Evolutionary conservation across 2,113 vertebrate species (phyloP), one percentile per base, ranked within the genome.

Genomic region (Steatornis caripensis): DNA sequence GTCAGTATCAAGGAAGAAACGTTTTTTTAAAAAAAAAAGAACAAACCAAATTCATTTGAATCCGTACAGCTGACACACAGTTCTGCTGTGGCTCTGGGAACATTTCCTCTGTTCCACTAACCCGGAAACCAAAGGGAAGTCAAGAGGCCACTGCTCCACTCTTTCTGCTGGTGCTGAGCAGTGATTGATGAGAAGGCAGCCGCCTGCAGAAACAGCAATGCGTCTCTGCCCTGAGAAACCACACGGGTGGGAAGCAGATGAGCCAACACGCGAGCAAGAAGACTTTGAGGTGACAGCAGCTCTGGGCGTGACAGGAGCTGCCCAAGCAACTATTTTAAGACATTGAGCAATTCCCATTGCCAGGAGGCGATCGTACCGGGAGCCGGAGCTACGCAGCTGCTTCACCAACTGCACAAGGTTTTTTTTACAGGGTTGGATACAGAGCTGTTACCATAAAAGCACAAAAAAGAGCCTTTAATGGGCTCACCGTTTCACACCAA

Each of bases 201-300:
- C 71, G 80, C 69, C 84, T 69, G 39, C 39, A 70, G 61, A 30
- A 81, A 18, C 34, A 54, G 62, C 70, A 20, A 5, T 7, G 46
- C 15, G 3, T 55, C 53, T 39, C 81, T 65, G 51, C 32, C 4
- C 51, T 39, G 62, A 55, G 22, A 48, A 79, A 55, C 51, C 4
- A 0, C 57, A 16, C 0, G 0, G 34, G 30, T 71, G n/a, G 36
- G 32, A 41, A 71, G 61, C 27, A 41, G 82, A 24, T 11, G 4
- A 77, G 49, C 32, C 58, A 45, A 46, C 18, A 18, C 3, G 11
- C 22, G 23, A 36, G 54, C 37, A 32, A 48, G 87, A 78, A 48
- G 39, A 74, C 57, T 39, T 27, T 55, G 70, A 49, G 46, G 18
- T 55, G 57, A 58, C 70, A 89, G 27, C 37, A 86, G 37, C 53